phyloP scores from a whole-genome alignment of 2,888 invertebrate species.

The Drosophila stalkeri region DNA sequence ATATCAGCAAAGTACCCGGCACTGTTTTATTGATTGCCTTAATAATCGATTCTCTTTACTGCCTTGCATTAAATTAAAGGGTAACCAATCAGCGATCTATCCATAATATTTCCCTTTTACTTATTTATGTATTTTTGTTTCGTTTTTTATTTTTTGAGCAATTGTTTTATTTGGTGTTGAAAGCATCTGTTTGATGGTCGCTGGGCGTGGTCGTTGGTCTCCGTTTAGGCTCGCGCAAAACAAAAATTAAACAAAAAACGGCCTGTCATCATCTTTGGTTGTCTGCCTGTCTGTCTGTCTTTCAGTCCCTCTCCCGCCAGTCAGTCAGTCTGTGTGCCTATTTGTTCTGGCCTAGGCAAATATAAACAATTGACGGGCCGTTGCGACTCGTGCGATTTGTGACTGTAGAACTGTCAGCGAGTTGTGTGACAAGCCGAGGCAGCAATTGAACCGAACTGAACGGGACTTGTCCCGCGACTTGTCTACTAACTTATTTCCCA shows the following conservation, averaged over 20 bases:
- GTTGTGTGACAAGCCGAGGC: slow-evolving; percentile 64
- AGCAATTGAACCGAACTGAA: slow-evolving; percentile 38
- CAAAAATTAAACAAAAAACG: slow-evolving; percentile 51
- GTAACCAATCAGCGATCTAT: neutral
- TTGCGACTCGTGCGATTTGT: slow-evolving; percentile 55
- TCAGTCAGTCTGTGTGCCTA: slow-evolving; percentile 3
- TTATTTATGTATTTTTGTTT: slow-evolving; percentile 8
- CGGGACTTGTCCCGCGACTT: slow-evolving; percentile 47
- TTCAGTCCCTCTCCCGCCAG: neutral
- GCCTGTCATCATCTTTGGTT: slow-evolving; percentile 74
- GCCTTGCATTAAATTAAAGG: neutral
- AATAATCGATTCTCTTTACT: no score
- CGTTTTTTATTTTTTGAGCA: slow-evolving; percentile 12
- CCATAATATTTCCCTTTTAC: neutral
- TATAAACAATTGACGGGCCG: slow-evolving; percentile 76
- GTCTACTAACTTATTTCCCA: slow-evolving; percentile 34
- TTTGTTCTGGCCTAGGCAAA: slow-evolving; percentile 40
- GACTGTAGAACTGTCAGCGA: slow-evolving; percentile 72
- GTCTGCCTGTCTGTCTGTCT: slow-evolving; percentile 1
- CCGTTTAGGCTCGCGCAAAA: slow-evolving; percentile 23
- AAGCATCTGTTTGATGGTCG: slow-evolving; percentile 28
- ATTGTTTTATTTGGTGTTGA: slow-evolving; percentile 56
- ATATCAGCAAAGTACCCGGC: no score
- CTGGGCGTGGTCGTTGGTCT: neutral
- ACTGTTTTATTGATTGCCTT: neutral